A percentile compares a stretch with the other conserved stretches of the same genome.
phyloP scores from a whole-genome alignment of 2,113 vertebrate species.

The mouse (Mus musculus) region DNA sequence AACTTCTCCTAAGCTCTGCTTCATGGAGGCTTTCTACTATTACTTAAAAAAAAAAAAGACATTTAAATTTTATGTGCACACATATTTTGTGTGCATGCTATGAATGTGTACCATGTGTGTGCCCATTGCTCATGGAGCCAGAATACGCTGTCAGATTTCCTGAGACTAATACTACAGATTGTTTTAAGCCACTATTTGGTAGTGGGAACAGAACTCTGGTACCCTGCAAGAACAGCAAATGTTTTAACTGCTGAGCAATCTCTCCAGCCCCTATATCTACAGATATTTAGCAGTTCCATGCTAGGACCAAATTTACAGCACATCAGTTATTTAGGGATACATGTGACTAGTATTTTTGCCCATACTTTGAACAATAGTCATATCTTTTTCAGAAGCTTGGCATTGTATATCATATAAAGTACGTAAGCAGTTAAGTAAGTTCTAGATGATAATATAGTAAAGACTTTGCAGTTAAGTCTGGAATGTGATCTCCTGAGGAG shows the following conservation, averaged over 20 bases:
- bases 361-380: neutral
- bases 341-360: neutral
- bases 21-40: neutral
- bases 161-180: neutral
- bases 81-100: neutral
- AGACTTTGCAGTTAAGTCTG: slow-evolving; percentile 49
- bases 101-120: neutral
- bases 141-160: neutral
- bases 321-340: neutral
- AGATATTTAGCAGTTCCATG: neutral
- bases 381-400: slow-evolving; percentile 23
- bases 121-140: no score
- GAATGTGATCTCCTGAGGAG: slow-evolving; percentile 29
- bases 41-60: neutral
- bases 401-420: slow-evolving; percentile 28
- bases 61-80: neutral
- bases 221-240: neutral
- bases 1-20: neutral
- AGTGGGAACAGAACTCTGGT: neutral
- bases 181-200: neutral
- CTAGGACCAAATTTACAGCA: neutral
- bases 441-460: neutral
- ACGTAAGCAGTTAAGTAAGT: slow-evolving; percentile 43
- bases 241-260: neutral
- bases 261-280: neutral